phyloP scores from a whole-genome alignment of 2,113 vertebrate genomes.

The Cervus canadensis region DNA sequence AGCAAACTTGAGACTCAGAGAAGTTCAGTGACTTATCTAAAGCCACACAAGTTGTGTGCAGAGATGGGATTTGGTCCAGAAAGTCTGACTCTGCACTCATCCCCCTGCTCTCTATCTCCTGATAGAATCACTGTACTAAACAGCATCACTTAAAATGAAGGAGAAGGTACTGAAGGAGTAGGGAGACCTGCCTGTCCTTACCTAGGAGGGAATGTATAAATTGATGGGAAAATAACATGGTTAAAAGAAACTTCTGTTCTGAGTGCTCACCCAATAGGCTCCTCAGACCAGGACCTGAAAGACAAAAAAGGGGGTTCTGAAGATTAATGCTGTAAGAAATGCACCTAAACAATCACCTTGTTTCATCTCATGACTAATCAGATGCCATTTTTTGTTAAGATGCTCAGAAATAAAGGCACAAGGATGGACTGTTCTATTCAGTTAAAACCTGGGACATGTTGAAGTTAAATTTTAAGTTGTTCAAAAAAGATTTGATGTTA shows the following conservation, averaged over 20 bases:
- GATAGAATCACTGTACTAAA: not conserved
- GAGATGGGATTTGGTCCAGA: not conserved
- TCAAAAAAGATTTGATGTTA: not conserved
- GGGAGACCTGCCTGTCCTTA: not conserved
- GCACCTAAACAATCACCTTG: not conserved
- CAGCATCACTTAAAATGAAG: not conserved
- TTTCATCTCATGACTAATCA: not conserved
- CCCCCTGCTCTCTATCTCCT: not conserved
- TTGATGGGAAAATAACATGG: not conserved
- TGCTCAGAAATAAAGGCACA: not conserved
- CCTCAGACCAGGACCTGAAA: not conserved
- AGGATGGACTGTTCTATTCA: not conserved
- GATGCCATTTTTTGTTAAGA: not conserved
- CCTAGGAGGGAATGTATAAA: not conserved
- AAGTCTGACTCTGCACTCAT: not conserved
- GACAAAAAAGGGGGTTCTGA: not conserved
- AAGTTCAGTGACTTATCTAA: not conserved
- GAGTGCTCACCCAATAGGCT: not conserved
- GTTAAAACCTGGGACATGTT: not conserved
- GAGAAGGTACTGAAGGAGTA: not conserved
- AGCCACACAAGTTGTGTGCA: not conserved
- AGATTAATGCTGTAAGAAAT: not conserved
- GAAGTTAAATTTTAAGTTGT: not conserved
- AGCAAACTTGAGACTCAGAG: not conserved
- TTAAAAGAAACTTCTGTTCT: not conserved